Conservation (phyloP, 2,797 vertebrate species). For the Typhlichthys subterraneus region DNA sequence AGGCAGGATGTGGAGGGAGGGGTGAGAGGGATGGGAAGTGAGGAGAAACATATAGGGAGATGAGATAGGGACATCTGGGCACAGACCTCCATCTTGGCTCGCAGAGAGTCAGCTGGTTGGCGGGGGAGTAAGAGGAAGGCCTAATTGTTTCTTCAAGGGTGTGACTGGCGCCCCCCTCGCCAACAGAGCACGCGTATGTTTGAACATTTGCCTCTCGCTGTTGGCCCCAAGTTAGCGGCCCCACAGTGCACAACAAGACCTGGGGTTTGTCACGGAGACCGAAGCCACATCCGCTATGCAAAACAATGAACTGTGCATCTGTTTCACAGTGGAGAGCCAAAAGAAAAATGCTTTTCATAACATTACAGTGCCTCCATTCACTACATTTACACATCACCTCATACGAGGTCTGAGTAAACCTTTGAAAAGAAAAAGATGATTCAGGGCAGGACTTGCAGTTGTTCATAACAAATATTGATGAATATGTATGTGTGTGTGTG, state of each 20-base stretch:
- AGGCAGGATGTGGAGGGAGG: conserved; percentile 4
- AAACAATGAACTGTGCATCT: too few relatives aligned
- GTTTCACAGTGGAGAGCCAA: too few relatives aligned
- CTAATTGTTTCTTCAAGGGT: conserved; percentile 71
- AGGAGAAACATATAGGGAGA: conserved; percentile 41
- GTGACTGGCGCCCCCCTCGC: conserved; percentile 59
- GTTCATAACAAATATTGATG: background rate
- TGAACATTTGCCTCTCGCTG: conserved; percentile 56
- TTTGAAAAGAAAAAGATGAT: background rate
- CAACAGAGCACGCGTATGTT: conserved; percentile 48
- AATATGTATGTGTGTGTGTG: background rate
- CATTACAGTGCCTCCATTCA: too few relatives aligned
- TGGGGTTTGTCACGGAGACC: too few relatives aligned
- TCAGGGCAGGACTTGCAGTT: background rate
- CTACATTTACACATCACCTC: too few relatives aligned
- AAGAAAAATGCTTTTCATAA: too few relatives aligned
- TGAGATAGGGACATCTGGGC: conserved; percentile 37
- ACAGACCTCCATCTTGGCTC: conserved; percentile 40
- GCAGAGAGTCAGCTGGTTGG: conserved; percentile 44
- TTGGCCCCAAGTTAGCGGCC: background rate
- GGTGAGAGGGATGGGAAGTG: conserved; percentile 6
- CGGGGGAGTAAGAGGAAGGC: conserved; percentile 50
- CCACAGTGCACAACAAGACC: too few relatives aligned
- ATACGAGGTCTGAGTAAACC: too few relatives aligned
- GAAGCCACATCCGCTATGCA: too few relatives aligned